Base-by-base conservation (phyloP, 2,888 invertebrate species). In the Apamea monoglypha region DNA sequence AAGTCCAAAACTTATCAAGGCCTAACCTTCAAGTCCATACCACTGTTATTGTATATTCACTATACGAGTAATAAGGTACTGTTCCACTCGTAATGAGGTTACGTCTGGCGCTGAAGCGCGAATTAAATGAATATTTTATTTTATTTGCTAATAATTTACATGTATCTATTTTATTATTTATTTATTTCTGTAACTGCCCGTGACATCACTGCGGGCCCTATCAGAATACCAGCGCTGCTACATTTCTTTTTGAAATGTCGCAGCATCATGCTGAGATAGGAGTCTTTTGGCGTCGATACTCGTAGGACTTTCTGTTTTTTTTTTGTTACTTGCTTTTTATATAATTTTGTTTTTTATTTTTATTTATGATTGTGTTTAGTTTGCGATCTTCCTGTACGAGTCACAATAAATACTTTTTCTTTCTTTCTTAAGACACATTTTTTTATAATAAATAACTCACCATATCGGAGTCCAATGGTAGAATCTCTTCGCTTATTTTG, bases 401-500 rank as follows among this genome's bases (percentile, higher is more conserved):
- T n/a, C 12, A 59, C n/a, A 56, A 25, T 56, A 56, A 50, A 12
- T 56, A 56, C 12, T n/a, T n/a, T n/a, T 56, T 25, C 12, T 56
- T 53, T 56, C 25, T 56, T 56, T 25, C 25, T 12, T 56, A n/a
- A n/a, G 25, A 47, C 36, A 63, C 0, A 36, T 40, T 40, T 75
- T 74, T 76, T 25, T 47, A 71, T 40, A 74, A 40, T 74, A 76
- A 72, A 75, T 75, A 80, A 73, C 66, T 83, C 86, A 73, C 77
- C 32, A 14, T 47, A 71, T 72, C 64, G 56, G 73, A 81, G 79
- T 78, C 61, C 84, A 78, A 70, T 88, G 66, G 89, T 89, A 89
- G 79, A 74, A 78, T 78, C 78, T 68, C 77, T 74, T 66, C 73
- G 83, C 74, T 82, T 89, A 90, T 91, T 89, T 89, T 88, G 92